Base-by-base conservation (phyloP, 2,888 invertebrate genomes). In the Parapristionchus giblindavisi region DNA sequence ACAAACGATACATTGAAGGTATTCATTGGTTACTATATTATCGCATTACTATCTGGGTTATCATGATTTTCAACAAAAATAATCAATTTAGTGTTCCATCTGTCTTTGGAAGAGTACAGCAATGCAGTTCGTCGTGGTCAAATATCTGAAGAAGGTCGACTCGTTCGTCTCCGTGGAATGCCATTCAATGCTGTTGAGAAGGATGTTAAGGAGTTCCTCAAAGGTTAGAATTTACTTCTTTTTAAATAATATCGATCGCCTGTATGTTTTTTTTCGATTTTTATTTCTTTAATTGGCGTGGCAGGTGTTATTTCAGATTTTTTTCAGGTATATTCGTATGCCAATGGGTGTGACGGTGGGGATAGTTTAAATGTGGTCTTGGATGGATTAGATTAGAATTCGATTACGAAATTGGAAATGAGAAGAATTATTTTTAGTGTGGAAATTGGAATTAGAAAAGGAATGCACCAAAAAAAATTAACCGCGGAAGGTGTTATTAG, bases 1-100 rank as follows among this genome's bases (percentile, higher is more conserved):
- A 80, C 11, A 79, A 60, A 11, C 77, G 86, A 40, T 86, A 86
- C 74, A 85, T 86, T 54, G 86, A 86, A 78, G 81, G 85, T 83
- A 58, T 48, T 48, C 48, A 21, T 21, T 48, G 48, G 14, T 48
- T 48, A 48, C 48, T 14, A 48, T 48, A n/a, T n/a, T n/a, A n/a
- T n/a, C n/a, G n/a, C n/a, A n/a, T n/a, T n/a, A n/a, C n/a, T n/a
- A n/a, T n/a, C n/a, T n/a, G n/a, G n/a, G n/a, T n/a, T n/a, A n/a
- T n/a, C n/a, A n/a, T n/a, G n/a, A n/a, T n/a, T n/a, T n/a, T n/a
- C n/a, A n/a, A n/a, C n/a, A n/a, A n/a, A n/a, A n/a, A n/a, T n/a
- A n/a, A n/a, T n/a, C n/a, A n/a, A n/a, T 74, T 73, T 81, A 89
- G 40, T 73, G 48, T 73, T 73, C 61, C 60, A 51, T 14, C 32